phyloP scores from a whole-genome alignment of 2,888 invertebrate genomes.

The Elegia similella region DNA sequence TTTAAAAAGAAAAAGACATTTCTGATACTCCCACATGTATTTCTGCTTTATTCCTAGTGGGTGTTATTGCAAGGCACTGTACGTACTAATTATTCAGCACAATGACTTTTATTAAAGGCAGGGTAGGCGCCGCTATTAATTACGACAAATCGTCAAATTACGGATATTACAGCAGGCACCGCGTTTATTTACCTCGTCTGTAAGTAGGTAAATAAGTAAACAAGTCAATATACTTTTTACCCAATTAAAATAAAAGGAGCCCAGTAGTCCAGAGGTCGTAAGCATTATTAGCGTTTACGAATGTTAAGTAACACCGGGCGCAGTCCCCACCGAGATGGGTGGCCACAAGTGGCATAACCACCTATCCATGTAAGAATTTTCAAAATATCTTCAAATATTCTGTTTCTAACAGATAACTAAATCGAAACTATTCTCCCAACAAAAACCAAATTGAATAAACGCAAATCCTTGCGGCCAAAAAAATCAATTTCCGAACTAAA shows the following conservation, averaged over 20 bases:
- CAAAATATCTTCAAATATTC: neutral
- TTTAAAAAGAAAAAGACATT: too few species aligned
- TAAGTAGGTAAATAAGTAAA: neutral
- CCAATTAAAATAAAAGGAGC: too few species aligned
- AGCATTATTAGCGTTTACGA: too few species aligned
- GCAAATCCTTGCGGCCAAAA: neutral
- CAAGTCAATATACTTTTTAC: too few species aligned
- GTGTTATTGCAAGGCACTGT: constrained; percentile 10
- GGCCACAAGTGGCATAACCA: too few species aligned
- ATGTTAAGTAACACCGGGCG: too few species aligned
- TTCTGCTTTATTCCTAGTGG: neutral
- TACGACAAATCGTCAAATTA: constrained; percentile 19
- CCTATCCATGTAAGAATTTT: too few species aligned
- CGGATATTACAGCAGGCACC: constrained; percentile 7
- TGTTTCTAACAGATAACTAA: neutral
- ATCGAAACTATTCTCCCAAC: neutral
- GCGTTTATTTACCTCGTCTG: neutral
- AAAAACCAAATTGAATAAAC: constrained; percentile 6
- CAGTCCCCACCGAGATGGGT: too few species aligned
- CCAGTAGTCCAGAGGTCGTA: too few species aligned
- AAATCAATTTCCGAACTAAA: constrained; percentile 11
- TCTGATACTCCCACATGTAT: neutral
- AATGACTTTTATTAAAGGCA: constrained; percentile 21
- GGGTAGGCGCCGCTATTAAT: constrained; percentile 21
- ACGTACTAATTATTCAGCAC: constrained; percentile 26